phyloP scores from a whole-genome alignment of 2,888 invertebrate genomes.

The Pilophorus perplexus region DNA sequence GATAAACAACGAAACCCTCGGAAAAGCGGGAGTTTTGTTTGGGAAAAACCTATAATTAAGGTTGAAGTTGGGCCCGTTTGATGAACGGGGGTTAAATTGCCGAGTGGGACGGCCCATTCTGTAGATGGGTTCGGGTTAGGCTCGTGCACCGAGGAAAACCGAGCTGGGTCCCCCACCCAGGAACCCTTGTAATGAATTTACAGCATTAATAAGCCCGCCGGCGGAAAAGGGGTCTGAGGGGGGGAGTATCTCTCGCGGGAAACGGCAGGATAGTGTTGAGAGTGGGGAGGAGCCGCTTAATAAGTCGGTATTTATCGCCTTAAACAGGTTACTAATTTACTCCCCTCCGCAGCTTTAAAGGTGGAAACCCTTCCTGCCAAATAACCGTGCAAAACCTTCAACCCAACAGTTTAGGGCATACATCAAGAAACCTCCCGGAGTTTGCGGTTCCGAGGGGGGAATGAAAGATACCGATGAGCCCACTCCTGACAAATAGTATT shows the following conservation, averaged over 20 bases:
- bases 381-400: slow-evolving; percentile 28
- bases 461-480: slow-evolving; percentile 26
- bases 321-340: slow-evolving; percentile 35
- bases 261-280: neutral
- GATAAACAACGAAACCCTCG: slow-evolving; percentile 34
- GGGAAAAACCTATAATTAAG: slow-evolving; percentile 37
- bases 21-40: slow-evolving; percentile 36
- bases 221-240: neutral
- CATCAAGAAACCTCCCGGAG: slow-evolving; percentile 15
- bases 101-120: slow-evolving; percentile 2
- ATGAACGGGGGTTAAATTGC: slow-evolving; percentile 34
- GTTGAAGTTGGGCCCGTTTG: slow-evolving; percentile 33
- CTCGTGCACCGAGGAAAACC: neutral
- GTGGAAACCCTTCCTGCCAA: neutral
- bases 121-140: slow-evolving; percentile 23
- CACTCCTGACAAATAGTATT: slow-evolving; percentile 21
- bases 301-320: slow-evolving; percentile 36
- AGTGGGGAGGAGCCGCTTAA: slow-evolving; percentile 9
- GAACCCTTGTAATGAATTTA: slow-evolving; percentile 36
- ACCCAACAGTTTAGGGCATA: slow-evolving; percentile 23
- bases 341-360: slow-evolving; percentile 1
- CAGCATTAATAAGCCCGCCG: slow-evolving; percentile 28
- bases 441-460: slow-evolving; percentile 14
- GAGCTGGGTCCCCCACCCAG: neutral
- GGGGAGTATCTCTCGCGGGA: neutral